Base-by-base conservation (phyloP, 1,140 invertebrate genomes). In the Drosophila pruinosa region DNA sequence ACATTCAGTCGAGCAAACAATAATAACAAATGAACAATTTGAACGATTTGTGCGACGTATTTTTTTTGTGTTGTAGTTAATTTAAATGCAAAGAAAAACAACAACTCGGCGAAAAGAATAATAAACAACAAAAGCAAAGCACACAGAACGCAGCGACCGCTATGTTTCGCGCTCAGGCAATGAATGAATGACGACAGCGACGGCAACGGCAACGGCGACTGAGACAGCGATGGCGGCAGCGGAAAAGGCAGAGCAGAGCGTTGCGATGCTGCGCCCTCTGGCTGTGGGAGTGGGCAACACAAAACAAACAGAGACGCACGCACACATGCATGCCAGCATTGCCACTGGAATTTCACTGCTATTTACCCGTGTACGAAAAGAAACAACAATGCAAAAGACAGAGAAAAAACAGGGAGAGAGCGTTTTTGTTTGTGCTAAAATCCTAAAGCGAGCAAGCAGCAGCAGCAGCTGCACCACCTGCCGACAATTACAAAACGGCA, bases 391-490 rank as follows among this genome's bases (percentile, higher is more conserved):
- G 43, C 5, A 17, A 17, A 6, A 53, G 15, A 52, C 21, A 6
- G 24, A 47, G 43, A 22, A 59, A 34, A 15, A n/a, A n/a, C n/a
- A 52, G 41, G 10, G 41, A 12, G 59, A 28, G 38, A 21, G 61
- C 17, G 65, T 38, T 73, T 28, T 63, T 59, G 48, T 68, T 74
- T 70, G 43, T 26, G 67, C 67, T 70, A 71, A 69, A 72, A 69
- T 63, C 58, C 21, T 54, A 62, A 59, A 8, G 43, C 53, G 21
- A n/a, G n/a, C n/a, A n/a, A n/a, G n/a, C n/a, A 56, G 36, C 53
- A 50, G 54, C 22, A 56, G 72, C 65, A 68, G 74, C 73, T 85
- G 80, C 79, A 85, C 68, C 80, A 86, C 81, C 81, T 78, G 76
- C 76, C 75, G 64, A 67, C 64, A 58, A 41, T 45, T 19, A 54